Percentiles rank a stretch among this genome's conserved stretches.
phyloP scores from a whole-genome alignment of 2,888 invertebrate species.

The Geophilus truncorum region DNA sequence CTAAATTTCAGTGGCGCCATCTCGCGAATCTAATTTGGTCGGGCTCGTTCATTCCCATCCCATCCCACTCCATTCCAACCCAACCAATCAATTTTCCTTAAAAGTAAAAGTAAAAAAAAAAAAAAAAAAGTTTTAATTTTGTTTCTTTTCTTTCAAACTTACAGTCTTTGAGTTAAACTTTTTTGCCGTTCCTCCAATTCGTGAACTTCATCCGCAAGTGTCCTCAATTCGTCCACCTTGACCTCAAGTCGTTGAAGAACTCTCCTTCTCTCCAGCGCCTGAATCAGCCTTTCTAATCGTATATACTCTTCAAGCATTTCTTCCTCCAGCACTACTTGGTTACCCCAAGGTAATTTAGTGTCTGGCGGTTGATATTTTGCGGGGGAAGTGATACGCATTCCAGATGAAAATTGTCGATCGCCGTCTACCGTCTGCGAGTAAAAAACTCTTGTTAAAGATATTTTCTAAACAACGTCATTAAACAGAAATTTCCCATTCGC shows the following conservation, averaged over 20 bases:
- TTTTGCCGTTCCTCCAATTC: slow-evolving; percentile 44
- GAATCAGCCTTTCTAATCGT: slow-evolving; percentile 34
- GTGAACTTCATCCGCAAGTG: slow-evolving; percentile 38
- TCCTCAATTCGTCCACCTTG: slow-evolving; percentile 33
- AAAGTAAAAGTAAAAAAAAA: neutral
- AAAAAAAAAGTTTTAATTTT: neutral
- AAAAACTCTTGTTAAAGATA: neutral
- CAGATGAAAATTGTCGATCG: neutral
- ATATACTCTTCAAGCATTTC: slow-evolving; percentile 36
- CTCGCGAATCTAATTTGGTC: neutral
- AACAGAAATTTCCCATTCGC: too few relatives aligned
- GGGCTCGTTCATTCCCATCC: too few relatives aligned
- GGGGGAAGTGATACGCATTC: neutral
- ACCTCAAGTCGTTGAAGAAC: slow-evolving; percentile 34
- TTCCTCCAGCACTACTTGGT: slow-evolving; percentile 32
- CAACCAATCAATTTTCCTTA: too few relatives aligned
- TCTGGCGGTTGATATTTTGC: slow-evolving; percentile 2
- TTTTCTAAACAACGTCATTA: too few relatives aligned
- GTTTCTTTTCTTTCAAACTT: neutral
- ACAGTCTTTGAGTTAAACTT: slow-evolving; percentile 23
- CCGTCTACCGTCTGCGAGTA: neutral
- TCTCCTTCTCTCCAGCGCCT: slow-evolving; percentile 31
- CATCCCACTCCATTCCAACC: too few relatives aligned
- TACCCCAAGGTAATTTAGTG: slow-evolving; percentile 16
- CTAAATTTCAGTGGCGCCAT: neutral